phyloP scores from a whole-genome alignment of 1,140 invertebrate species.

The Sogatella furcifera region DNA sequence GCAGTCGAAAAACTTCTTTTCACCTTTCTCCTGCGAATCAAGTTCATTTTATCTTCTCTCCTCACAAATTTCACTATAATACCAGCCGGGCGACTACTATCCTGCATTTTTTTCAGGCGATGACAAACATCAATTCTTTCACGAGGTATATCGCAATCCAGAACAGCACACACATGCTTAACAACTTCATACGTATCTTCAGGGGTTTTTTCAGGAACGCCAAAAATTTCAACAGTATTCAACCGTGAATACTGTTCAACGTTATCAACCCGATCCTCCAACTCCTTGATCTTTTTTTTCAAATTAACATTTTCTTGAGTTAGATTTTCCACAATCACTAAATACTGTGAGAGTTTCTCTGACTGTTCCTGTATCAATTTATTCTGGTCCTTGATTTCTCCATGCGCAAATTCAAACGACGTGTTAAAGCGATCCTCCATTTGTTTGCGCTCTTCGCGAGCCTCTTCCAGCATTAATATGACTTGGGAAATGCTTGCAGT shows the following conservation, averaged over 20 bases:
- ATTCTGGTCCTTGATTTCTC: constrained; percentile 2
- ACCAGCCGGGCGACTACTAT: not conserved
- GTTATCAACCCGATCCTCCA: not conserved
- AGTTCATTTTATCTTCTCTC: not conserved
- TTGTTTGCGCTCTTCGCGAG: constrained; percentile 17
- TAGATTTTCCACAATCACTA: not conserved
- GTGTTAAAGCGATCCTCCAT: constrained; percentile 12
- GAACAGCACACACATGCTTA: not conserved
- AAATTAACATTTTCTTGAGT: not conserved
- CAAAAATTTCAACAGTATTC: constrained; percentile 5
- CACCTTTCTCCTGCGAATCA: not conserved
- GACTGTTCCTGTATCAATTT: not conserved
- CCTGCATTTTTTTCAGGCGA: not conserved
- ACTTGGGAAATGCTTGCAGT: not conserved
- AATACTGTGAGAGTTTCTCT: not conserved
- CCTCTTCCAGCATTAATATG: constrained; percentile 9
- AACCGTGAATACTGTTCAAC: not conserved
- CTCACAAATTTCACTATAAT: constrained; percentile 7
- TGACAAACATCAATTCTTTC: constrained; percentile 2
- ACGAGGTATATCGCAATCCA: not conserved
- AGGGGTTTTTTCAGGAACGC: not conserved
- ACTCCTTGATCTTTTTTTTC: not conserved
- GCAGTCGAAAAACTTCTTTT: not conserved
- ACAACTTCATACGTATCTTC: constrained; percentile 7
- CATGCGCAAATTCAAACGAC: constrained; percentile 5